Conservation (phyloP, 2,797 vertebrate genomes). For the Chaetophractus vellerosus region DNA sequence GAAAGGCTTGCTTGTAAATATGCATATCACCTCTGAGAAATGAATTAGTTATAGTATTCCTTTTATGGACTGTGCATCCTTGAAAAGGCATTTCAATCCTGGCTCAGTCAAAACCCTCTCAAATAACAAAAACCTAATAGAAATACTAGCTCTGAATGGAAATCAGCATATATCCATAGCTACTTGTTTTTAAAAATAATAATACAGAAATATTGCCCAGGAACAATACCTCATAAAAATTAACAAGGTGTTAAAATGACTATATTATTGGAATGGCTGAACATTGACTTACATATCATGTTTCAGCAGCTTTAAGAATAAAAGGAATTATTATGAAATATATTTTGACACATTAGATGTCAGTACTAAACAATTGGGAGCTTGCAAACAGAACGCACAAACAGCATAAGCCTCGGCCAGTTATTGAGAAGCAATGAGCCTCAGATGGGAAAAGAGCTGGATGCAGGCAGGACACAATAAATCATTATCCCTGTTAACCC, state of each 20-base stretch:
- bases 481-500: slow-evolving; percentile 86
- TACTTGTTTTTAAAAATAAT: slow-evolving; percentile 80
- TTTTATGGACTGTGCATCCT: background rate
- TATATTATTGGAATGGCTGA: slow-evolving; percentile 76
- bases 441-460: slow-evolving; percentile 88
- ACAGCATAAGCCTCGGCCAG: slow-evolving; percentile 83
- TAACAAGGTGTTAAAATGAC: slow-evolving; percentile 84
- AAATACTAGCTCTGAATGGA: slow-evolving; percentile 73
- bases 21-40: slow-evolving; percentile 39
- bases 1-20: slow-evolving; percentile 47
- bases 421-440: slow-evolving; percentile 85
- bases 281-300: slow-evolving; percentile 78
- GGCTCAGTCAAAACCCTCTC: slow-evolving; percentile 72
- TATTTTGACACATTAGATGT: slow-evolving; percentile 89
- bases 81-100: slow-evolving; percentile 81
- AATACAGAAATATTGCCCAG: slow-evolving; percentile 67
- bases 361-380: slow-evolving; percentile 89
- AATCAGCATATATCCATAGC: slow-evolving; percentile 78
- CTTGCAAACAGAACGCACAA: slow-evolving; percentile 87
- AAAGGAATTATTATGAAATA: slow-evolving; percentile 87
- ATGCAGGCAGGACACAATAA: slow-evolving; percentile 87
- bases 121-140: slow-evolving; percentile 75
- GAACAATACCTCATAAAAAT: slow-evolving; percentile 81
- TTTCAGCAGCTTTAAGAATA: slow-evolving; percentile 87
- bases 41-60: slow-evolving; percentile 62